These are phyloP conservation scores for Antedon mediterranea DNA, from an alignment of 53 echinoderm and acorn worm genomes.

Conservation along the genomic window DNA sequence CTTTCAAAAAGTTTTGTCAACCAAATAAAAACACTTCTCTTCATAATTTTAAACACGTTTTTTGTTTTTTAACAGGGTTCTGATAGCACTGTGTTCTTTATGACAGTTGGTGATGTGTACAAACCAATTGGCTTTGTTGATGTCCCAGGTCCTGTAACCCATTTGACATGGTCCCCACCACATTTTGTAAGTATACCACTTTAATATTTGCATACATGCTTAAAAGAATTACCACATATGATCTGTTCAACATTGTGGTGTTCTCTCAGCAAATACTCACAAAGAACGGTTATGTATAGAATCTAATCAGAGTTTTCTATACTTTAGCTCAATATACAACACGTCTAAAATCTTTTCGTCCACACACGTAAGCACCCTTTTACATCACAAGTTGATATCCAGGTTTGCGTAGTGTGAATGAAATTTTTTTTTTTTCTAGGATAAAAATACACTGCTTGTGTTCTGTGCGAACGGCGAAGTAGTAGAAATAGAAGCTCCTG, in stretches of 20 bases:
- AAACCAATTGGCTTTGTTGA: conserved; percentile 87
- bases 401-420: too few relatives aligned
- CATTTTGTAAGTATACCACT: conserved; percentile 60
- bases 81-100: conserved; percentile 76
- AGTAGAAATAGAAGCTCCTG: conserved; percentile 74
- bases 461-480: conserved; percentile 71
- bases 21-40: not conserved
- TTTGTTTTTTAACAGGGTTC: conserved; percentile 30
- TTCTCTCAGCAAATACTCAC: too few relatives aligned
- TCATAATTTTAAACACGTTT: not conserved
- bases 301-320: too few relatives aligned
- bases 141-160: conserved; percentile 59
- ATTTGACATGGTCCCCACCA: conserved; percentile 83
- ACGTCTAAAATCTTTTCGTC: too few relatives aligned
- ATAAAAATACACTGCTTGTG: conserved; percentile 67
- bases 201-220: too few relatives aligned
- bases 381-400: too few relatives aligned
- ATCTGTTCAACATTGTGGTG: too few relatives aligned
- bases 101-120: conserved; percentile 57
- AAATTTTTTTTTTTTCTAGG: conserved; percentile 20
- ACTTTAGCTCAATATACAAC: too few relatives aligned
- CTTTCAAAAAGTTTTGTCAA: too few relatives aligned
- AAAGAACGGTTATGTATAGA: too few relatives aligned
- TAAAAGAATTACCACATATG: too few relatives aligned
- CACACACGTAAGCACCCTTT: too few relatives aligned